These are phyloP conservation scores for Lithobates sylvaticus DNA, from an alignment of 2,797 vertebrate genomes.

Conservation along the genomic window DNA sequence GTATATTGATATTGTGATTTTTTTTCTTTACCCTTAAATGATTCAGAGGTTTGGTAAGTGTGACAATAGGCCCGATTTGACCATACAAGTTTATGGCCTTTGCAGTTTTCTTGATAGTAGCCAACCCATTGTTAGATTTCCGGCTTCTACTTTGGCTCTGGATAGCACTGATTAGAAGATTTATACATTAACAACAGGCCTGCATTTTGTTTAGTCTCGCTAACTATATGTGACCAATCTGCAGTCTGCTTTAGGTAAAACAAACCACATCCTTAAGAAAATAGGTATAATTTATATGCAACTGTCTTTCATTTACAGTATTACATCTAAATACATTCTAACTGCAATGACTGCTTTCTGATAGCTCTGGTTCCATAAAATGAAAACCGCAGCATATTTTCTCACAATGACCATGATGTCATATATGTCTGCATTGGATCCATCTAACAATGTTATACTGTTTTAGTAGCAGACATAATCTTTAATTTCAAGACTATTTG, in stretches of 20 bases:
- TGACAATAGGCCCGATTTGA: no score
- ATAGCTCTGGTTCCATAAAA: not conserved
- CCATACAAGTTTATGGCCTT: no score
- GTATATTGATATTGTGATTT: no score
- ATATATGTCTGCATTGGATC: constrained; percentile 15
- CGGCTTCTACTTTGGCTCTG: no score
- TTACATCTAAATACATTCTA: constrained; percentile 26
- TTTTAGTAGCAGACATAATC: constrained; percentile 25
- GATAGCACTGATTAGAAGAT: no score
- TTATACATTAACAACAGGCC: no score
- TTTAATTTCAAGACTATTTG: not conserved
- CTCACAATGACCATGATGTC: constrained; percentile 4
- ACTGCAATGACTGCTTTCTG: not conserved
- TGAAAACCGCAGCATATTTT: constrained; percentile 15
- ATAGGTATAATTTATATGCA: not conserved
- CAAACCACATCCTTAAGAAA: constrained; percentile 18
- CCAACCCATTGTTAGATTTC: no score
- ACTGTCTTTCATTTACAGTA: constrained; percentile 1
- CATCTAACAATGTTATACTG: constrained; percentile 9
- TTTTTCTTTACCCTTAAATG: no score
- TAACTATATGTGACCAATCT: not conserved
- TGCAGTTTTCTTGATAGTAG: no score
- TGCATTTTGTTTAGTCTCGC: no score
- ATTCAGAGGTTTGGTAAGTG: no score
- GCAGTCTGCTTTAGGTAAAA: constrained; percentile 31